Base-by-base conservation (phyloP, 2,113 vertebrate genomes). In the Rhodinocichla rosea region DNA sequence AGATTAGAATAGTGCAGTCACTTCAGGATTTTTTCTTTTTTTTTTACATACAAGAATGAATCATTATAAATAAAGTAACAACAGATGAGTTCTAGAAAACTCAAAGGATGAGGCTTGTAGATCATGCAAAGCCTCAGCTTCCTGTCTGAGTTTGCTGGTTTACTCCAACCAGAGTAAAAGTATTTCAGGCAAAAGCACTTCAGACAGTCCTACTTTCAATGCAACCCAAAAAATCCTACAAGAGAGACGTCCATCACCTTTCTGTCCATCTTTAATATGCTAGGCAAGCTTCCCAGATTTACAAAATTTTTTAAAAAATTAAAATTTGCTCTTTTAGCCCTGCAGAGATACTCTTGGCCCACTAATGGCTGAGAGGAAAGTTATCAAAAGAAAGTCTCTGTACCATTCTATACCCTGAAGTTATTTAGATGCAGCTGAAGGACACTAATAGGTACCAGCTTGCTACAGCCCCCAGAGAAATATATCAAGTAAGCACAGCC, bases 211-310 rank as follows among this genome's bases (percentile, higher is more conserved):
- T 40, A 15, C 19, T 90, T 90, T 20, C 49, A 79, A 2, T 20
- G 18, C 3, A 73, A 67, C 7, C 4, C 28, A 42, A 76, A 71
- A 75, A 73, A 35, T 49, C 32, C 5, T 62, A 32, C 11, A 70
- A 33, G 19, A 88, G 8, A 4, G 19, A n/a, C 0, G 0, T 3
- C 26, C 50, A 28, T 24, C 23, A 77, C 12, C 8, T 82, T 60
- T 47, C 27, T 79, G 18, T 21, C 39, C 42, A 35, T 69, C 18
- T 39, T 77, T 55, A 71, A 62, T 37, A 49, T 2, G 6, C 19
- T 56, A 52, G 40, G 15, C 0, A n/a, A 83, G 39, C 3, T 18
- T 44, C 12, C 42, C 12, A 2, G 23, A 37, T 52, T 69, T 60
- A 60, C 47, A 35, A 24, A 73, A 53, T 3, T 15, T 0, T 2